These are phyloP conservation scores for Rhingia campestris DNA, from an alignment of 2,888 invertebrate species.

Conservation along the genomic window DNA sequence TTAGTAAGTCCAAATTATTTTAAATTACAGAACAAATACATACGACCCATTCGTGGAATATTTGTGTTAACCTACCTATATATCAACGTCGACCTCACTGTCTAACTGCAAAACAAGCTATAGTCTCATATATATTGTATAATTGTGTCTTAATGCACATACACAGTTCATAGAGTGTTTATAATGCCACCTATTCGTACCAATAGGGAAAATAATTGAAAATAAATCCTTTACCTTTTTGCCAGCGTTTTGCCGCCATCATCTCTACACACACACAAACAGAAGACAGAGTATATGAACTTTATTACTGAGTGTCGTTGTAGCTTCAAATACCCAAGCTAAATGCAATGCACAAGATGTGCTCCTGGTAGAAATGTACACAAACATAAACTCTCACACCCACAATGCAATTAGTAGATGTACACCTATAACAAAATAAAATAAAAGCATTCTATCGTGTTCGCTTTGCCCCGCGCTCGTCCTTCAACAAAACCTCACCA, in stretches of 20 bases:
- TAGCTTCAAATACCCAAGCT: constrained; percentile 28
- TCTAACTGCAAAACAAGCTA: not conserved
- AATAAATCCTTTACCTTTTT: constrained; percentile 58
- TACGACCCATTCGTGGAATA: too few relatives aligned
- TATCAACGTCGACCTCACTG: constrained; percentile 17
- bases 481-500: constrained; percentile 34
- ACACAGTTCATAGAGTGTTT: constrained; percentile 14
- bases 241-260: constrained; percentile 31
- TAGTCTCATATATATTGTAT: not conserved
- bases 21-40: too few relatives aligned
- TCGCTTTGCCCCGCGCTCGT: not conserved
- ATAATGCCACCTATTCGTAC: constrained; percentile 43
- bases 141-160: constrained; percentile 20
- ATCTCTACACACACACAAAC: not conserved
- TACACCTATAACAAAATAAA: constrained; percentile 46
- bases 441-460: constrained; percentile 9
- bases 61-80: too few relatives aligned
- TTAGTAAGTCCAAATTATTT: too few relatives aligned
- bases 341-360: constrained; percentile 51
- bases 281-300: not conserved
- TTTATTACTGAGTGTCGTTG: constrained; percentile 44
- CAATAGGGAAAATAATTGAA: constrained; percentile 62
- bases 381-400: constrained; percentile 42
- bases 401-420: constrained; percentile 67
- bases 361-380: constrained; percentile 41